A percentile compares a stretch with the other conserved stretches of the same genome.
phyloP scores from a whole-genome alignment of 2,797 vertebrate species.

The Paguma larvata region DNA sequence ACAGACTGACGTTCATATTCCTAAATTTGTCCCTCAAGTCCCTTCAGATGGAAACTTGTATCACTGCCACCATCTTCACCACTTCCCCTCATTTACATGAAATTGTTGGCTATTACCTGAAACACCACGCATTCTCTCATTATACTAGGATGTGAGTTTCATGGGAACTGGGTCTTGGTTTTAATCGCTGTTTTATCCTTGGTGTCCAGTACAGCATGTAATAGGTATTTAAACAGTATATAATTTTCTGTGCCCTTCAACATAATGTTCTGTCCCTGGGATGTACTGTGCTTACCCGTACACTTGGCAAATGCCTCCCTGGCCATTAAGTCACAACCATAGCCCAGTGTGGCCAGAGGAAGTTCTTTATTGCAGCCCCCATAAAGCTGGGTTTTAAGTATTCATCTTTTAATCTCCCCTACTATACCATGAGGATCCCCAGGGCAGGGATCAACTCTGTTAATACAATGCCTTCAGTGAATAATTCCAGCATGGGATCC shows the following conservation, averaged over 20 bases:
- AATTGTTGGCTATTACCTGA: neutral
- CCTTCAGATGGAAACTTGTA: neutral
- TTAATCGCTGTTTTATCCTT: neutral
- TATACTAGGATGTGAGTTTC: neutral
- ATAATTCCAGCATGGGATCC: neutral
- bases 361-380: neutral
- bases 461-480: neutral
- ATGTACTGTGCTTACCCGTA: neutral
- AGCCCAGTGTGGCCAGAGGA: neutral
- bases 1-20: conserved; percentile 35
- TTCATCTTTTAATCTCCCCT: neutral
- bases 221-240: neutral
- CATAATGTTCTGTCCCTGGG: neutral
- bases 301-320: conserved; percentile 8
- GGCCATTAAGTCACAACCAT: neutral
- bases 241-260: neutral
- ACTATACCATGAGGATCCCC: neutral
- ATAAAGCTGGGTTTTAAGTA: neutral
- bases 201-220: neutral
- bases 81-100: neutral
- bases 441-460: neutral
- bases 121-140: neutral
- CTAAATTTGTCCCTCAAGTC: neutral
- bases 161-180: neutral
- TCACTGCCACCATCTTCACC: neutral